Conservation (phyloP, 2,113 vertebrate genomes). For the Siniperca chuatsi region DNA sequence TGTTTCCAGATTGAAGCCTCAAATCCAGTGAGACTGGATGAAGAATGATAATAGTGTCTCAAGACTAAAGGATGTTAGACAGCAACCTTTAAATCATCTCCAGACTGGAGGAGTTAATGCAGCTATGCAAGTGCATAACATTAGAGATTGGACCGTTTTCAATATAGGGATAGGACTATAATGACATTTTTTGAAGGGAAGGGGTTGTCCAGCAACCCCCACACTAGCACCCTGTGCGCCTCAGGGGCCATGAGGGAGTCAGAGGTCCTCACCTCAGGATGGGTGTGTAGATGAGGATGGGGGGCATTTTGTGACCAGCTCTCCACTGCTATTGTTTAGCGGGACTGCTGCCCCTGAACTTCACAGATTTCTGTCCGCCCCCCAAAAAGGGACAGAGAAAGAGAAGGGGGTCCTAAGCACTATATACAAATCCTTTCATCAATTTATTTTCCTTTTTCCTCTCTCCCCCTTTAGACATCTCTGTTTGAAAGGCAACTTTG, state of each 20-base stretch:
- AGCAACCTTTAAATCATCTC: conserved; percentile 29
- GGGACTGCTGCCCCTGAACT: conserved; percentile 75
- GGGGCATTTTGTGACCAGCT: conserved; percentile 68
- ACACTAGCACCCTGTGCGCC: conserved; percentile 68
- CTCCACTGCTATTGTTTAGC: conserved; percentile 69
- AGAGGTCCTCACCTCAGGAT: conserved; percentile 58
- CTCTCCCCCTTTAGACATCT: neutral
- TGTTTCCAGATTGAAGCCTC: conserved; percentile 20
- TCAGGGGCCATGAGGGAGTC: conserved; percentile 81
- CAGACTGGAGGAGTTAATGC: neutral
- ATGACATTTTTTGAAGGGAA: conserved; percentile 62
- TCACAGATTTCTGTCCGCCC: conserved; percentile 64
- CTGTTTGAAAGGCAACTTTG: neutral
- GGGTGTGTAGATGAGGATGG: conserved; percentile 66
- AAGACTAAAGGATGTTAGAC: conserved; percentile 4
- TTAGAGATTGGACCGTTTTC: conserved; percentile 53
- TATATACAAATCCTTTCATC: conserved; percentile 50
- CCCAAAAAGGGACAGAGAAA: conserved; percentile 13
- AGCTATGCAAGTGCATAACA: conserved; percentile 40
- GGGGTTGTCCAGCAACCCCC: conserved; percentile 66
- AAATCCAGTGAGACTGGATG: conserved; percentile 15
- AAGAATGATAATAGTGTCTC: neutral
- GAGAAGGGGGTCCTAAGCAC: conserved; percentile 10
- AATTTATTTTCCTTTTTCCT: conserved; percentile 1
- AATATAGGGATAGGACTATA: conserved; percentile 47